Base-by-base conservation (phyloP, 2,888 invertebrate genomes). In the Lymantria dispar region DNA sequence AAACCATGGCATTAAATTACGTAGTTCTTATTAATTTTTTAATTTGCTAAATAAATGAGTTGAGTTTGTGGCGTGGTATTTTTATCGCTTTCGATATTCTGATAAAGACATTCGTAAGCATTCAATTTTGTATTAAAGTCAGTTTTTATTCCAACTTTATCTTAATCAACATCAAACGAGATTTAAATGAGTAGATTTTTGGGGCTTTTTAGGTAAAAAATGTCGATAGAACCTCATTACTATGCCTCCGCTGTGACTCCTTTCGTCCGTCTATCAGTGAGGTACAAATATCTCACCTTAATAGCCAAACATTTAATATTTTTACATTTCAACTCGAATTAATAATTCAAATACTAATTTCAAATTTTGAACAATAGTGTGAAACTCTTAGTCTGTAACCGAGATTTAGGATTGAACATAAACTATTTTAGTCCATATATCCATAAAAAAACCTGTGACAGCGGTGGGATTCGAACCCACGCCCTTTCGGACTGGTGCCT, bases 401-500 rank as follows among this genome's bases (percentile, higher is more conserved):
- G n/a, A n/a, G n/a, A n/a, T n/a, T n/a, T n/a, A n/a, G n/a, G n/a
- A 22, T 22, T 2, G 5, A 22, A 22, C 5, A 22, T 22, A 22
- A 2, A 22, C 22, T 22, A 22, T 22, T 22, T 22, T 22, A 22
- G 33, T 38, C 1, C 5, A 38, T 3, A 3, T n/a, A 7, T 38
- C 1, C 38, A 38, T 8, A 38, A 38, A 38, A 38, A 12, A 12
- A n/a, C 5, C 0, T 80, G 33, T 91, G 91, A 91, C 91, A 92
- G 91, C 91, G 93, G 93, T 93, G 94, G 94, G 93, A 94, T 94
- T 94, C 93, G 93, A 94, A 94, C 93, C 94, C 93, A 93, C 93
- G 93, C 93, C 93, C 93, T 93, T 93, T 92, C 92, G 93, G 93
- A 93, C 93, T 93, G 93, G 93, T 93, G 93, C 93, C 93, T 94